Evolutionary conservation across 2,113 vertebrate genomes (phyloP).

Genomic region (Anseranas semipalmata): DNA sequence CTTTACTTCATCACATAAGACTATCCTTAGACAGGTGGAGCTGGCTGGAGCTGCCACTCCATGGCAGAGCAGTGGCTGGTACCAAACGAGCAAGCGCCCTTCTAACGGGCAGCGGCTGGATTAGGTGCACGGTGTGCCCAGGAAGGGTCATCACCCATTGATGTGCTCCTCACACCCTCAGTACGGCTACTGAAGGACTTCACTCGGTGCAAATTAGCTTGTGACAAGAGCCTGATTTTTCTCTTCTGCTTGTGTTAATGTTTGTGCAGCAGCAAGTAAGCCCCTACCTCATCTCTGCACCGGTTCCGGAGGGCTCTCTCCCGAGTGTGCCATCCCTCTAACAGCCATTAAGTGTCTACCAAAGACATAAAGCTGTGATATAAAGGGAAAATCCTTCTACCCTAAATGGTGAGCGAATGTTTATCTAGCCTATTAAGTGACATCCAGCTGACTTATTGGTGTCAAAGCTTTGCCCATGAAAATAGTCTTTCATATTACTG

Average conservation of each 20-base stretch:
- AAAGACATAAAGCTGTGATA: not conserved
- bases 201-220: accelerated
- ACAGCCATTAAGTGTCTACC: not conserved
- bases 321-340: not conserved
- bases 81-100: not conserved
- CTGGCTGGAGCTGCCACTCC: not conserved
- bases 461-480: slow-evolving; percentile 61
- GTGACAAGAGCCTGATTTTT: too few relatives aligned
- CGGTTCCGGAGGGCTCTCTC: not conserved
- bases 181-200: not conserved
- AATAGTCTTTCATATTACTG: slow-evolving; percentile 50
- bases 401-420: slow-evolving; percentile 1
- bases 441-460: slow-evolving; percentile 44
- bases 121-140: not conserved
- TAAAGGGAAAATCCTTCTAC: slow-evolving; percentile 30
- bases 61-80: not conserved
- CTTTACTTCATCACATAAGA: not conserved
- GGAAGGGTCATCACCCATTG: not conserved
- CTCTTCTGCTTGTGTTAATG: accelerated
- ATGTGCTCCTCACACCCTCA: accelerated
- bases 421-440: slow-evolving; percentile 67
- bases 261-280: not conserved
- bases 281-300: not conserved
- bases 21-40: not conserved
- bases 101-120: accelerated